A percentile compares a stretch with the other conserved stretches of the same genome.
Conservation (phyloP, 2,797 vertebrate species). For the Xiphophorus birchmanni region DNA sequence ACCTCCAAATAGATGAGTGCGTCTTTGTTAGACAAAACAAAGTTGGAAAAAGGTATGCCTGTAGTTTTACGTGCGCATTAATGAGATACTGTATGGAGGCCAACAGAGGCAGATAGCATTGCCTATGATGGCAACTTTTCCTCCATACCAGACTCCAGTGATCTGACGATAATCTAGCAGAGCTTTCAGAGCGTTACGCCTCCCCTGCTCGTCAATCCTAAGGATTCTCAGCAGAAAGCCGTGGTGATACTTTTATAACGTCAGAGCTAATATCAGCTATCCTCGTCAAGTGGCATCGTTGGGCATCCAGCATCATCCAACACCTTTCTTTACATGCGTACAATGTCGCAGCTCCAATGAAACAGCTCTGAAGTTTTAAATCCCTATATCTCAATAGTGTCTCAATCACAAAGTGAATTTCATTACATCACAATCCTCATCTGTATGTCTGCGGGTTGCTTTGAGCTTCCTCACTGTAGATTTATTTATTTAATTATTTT, state of each 20-base stretch:
- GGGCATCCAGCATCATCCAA: conserved; percentile 11
- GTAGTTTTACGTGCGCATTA: not conserved
- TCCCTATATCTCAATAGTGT: conserved; percentile 29
- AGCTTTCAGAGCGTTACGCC: conserved; percentile 22
- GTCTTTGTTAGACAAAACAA: conserved; percentile 12
- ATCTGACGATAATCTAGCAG: conserved; percentile 56
- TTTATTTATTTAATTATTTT: not conserved
- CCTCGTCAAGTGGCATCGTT: not conserved
- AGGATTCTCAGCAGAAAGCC: conserved; percentile 29
- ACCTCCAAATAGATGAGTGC: not conserved
- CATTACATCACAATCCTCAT: conserved; percentile 2
- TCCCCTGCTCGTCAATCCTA: conserved; percentile 36
- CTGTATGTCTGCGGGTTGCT: not conserved
- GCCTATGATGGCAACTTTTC: conserved; percentile 50
- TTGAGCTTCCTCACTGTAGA: not conserved
- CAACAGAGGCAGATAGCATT: conserved; percentile 29
- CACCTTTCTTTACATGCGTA: conserved; percentile 5
- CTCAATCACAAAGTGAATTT: conserved; percentile 9
- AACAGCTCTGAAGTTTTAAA: conserved; percentile 35
- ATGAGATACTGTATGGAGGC: not conserved
- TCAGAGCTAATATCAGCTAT: conserved; percentile 46
- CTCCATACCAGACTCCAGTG: conserved; percentile 39
- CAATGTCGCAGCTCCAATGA: conserved; percentile 25
- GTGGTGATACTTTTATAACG: conserved; percentile 42
- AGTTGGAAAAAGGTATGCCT: conserved; percentile 9